Evolutionary conservation across 2,888 invertebrate genomes (phyloP).

Genomic region (Laothoe populi): DNA sequence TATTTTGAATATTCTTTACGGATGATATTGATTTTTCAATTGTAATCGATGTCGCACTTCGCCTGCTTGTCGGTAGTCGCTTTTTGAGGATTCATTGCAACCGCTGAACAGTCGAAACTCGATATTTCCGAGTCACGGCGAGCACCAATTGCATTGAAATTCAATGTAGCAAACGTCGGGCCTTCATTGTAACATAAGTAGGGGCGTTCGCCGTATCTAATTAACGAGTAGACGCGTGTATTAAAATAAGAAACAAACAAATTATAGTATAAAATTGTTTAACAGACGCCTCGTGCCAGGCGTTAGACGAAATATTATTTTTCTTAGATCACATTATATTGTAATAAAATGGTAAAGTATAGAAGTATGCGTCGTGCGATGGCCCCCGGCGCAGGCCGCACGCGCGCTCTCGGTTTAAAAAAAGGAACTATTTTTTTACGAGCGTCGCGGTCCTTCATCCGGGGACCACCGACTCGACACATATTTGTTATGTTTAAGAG

Average conservation of each 20-base stretch:
- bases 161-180: conserved; percentile 47
- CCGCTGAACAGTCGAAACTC: background rate
- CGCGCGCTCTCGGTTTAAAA: conserved; percentile 57
- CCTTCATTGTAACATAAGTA: conserved; percentile 51
- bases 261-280: conserved; percentile 83
- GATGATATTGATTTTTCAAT: conserved; percentile 19
- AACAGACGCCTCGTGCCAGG: conserved; percentile 71
- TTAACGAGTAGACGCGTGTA: conserved; percentile 64
- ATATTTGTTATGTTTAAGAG: conserved; percentile 84
- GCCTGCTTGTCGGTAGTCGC: conserved; percentile 17
- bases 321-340: conserved; percentile 85
- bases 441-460: conserved; percentile 49
- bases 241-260: conserved; percentile 76
- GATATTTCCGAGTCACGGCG: conserved; percentile 7
- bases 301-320: conserved; percentile 84
- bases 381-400: conserved; percentile 37
- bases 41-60: conserved; percentile 8
- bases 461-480: conserved; percentile 45
- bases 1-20: conserved; percentile 16
- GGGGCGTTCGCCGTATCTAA: conserved; percentile 25
- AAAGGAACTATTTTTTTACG: conserved; percentile 79
- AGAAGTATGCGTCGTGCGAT: conserved; percentile 59
- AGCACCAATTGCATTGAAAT: background rate
- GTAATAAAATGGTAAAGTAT: conserved; percentile 78
- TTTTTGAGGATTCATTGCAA: background rate